Evolutionary conservation across 2,797 vertebrate species (phyloP).

Genomic region (Gymnodraco acuticeps): DNA sequence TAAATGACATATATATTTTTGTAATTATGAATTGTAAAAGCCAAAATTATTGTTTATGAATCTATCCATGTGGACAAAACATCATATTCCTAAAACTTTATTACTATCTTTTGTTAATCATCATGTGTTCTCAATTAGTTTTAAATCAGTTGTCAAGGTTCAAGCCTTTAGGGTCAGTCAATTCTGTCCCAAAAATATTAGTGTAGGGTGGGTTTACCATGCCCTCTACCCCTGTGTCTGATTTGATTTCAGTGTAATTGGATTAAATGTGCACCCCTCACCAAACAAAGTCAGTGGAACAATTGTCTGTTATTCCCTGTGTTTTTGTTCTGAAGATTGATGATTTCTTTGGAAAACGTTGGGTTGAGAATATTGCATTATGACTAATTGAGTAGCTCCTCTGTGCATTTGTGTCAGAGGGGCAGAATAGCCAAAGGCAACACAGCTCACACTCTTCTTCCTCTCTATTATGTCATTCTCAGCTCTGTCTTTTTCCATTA

Average conservation of each 20-base stretch:
- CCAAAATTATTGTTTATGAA: background rate
- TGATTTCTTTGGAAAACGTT: conserved; percentile 33
- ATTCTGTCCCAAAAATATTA: background rate
- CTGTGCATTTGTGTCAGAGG: conserved; percentile 36
- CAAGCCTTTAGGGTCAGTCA: background rate
- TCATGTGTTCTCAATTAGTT: background rate
- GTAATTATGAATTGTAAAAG: background rate
- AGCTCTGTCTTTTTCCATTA: background rate
- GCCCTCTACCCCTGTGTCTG: background rate
- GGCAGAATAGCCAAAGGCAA: conserved; percentile 61
- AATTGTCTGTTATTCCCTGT: background rate
- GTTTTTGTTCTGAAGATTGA: conserved; percentile 47
- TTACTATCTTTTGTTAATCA: background rate
- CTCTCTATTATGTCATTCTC: conserved; percentile 14
- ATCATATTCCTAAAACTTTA: background rate
- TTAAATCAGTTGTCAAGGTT: background rate
- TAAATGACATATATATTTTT: too few relatives aligned
- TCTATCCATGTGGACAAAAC: background rate
- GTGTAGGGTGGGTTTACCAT: background rate
- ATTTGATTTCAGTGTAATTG: conserved; percentile 51
- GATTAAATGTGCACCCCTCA: conserved; percentile 32
- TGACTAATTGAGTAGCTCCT: conserved; percentile 70
- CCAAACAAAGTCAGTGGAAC: conserved; percentile 45
- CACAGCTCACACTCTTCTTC: conserved; percentile 22
- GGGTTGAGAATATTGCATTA: conserved; percentile 53